Percentiles rank a stretch among this genome's conserved stretches.
These are phyloP conservation scores for Latrodectus elegans DNA, from an alignment of 2,888 invertebrate species.

Conservation along the genomic window DNA sequence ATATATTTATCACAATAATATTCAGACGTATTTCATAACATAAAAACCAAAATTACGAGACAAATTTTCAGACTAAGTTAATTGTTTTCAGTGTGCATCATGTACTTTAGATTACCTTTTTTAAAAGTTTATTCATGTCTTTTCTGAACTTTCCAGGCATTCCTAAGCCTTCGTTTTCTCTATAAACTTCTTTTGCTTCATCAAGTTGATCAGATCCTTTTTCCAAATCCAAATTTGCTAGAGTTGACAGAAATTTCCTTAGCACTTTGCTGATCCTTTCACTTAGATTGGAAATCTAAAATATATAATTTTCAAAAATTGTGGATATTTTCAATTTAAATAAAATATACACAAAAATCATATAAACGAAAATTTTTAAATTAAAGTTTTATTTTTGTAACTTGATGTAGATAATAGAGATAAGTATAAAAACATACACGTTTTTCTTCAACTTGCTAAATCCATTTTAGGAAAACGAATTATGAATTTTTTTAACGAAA, in stretches of 20 bases:
- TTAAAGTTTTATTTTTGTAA: too few species aligned
- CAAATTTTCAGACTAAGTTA: background rate
- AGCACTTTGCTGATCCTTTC: conserved; percentile 6
- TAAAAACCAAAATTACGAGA: background rate
- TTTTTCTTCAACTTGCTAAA: too few species aligned
- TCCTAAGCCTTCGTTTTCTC: conserved; percentile 4
- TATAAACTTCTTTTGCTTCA: conserved; percentile 39
- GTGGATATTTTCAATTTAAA: too few species aligned
- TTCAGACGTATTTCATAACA: background rate
- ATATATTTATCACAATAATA: background rate
- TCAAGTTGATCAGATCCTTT: conserved; percentile 26
- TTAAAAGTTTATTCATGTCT: conserved; percentile 27
- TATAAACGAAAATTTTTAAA: too few species aligned
- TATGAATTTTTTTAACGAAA: too few species aligned
- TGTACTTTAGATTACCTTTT: conserved; percentile 28
- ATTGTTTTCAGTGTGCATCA: background rate
- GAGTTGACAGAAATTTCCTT: conserved; percentile 10
- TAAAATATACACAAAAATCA: too few species aligned
- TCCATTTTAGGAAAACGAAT: too few species aligned
- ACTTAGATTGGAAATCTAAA: conserved; percentile 33
- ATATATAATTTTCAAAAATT: background rate
- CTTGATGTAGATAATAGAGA: too few species aligned
- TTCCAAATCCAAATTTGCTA: conserved; percentile 32
- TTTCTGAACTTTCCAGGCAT: conserved; percentile 58
- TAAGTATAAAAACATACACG: too few species aligned